Conservation (phyloP, 2,113 vertebrate genomes). For the Hassar affinis region DNA sequence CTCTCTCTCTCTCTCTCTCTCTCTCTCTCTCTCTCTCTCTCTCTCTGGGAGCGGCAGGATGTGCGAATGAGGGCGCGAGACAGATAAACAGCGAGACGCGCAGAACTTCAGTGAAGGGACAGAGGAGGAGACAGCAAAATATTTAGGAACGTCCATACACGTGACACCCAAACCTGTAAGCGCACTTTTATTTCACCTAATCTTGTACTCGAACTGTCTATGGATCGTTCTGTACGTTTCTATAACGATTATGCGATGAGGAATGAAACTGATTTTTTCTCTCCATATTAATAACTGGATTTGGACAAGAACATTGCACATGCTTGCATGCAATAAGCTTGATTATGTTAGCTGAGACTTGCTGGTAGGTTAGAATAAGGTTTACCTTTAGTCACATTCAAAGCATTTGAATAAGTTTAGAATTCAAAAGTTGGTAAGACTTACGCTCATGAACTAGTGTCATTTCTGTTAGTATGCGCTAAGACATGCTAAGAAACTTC, state of each 20-base stretch:
- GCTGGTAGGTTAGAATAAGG: not conserved
- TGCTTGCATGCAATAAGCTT: not conserved
- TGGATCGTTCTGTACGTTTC: not conserved
- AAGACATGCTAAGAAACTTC: not conserved
- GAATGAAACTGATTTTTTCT: not conserved
- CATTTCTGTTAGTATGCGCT: not conserved
- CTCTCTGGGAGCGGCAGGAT: slow-evolving; percentile 41
- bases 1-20: slow-evolving; percentile 10
- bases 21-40: slow-evolving; percentile 41
- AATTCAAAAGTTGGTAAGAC: too few relatives aligned
- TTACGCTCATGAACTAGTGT: not conserved
- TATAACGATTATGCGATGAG: too few relatives aligned
- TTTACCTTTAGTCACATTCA: not conserved
- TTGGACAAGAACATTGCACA: not conserved
- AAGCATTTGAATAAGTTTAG: not conserved
- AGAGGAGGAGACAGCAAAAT: not conserved
- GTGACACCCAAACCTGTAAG: slow-evolving; percentile 40
- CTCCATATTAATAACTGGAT: not conserved
- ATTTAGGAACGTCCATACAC: slow-evolving; percentile 26
- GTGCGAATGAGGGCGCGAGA: slow-evolving; percentile 41
- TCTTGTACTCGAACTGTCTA: not conserved
- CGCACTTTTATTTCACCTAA: slow-evolving; percentile 11
- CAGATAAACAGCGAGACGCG: slow-evolving; percentile 33
- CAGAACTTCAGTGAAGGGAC: slow-evolving; percentile 16
- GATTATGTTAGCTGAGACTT: not conserved